Evolutionary conservation across 2,888 invertebrate species (phyloP).

Genomic region (Aporophyla nigra): DNA sequence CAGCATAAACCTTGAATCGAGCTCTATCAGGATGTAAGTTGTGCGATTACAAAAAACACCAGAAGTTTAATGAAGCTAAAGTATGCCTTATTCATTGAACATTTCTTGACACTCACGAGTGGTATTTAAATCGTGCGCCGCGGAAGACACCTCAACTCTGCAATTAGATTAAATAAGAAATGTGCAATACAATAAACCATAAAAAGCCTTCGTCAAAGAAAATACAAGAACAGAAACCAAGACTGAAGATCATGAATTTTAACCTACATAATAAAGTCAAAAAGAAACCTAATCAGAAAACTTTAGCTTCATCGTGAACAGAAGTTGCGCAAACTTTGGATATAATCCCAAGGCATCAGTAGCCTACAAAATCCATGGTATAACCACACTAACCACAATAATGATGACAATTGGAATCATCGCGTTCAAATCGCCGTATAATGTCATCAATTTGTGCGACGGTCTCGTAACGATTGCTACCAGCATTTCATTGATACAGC

Average conservation of each 20-base stretch:
- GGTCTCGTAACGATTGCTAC: slow-evolving; percentile 49
- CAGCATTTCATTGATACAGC: slow-evolving; percentile 50
- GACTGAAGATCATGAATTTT: neutral
- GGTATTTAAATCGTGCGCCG: neutral
- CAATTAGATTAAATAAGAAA: neutral
- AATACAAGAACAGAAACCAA: neutral
- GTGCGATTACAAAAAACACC: neutral
- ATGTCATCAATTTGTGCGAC: slow-evolving; percentile 71
- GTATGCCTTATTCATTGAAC: neutral
- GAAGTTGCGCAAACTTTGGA: neutral
- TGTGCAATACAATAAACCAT: neutral
- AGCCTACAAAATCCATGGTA: slow-evolving; percentile 38
- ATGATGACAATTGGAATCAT: slow-evolving; percentile 64
- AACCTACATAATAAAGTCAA: neutral
- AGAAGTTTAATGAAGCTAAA: neutral
- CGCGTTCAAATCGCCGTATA: slow-evolving; percentile 77
- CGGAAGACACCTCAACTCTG: neutral
- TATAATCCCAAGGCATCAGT: neutral
- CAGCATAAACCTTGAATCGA: too few relatives aligned
- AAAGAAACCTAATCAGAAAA: neutral
- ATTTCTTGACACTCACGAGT: neutral
- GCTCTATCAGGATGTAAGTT: neutral
- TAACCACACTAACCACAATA: slow-evolving; percentile 55
- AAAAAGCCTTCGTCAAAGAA: neutral
- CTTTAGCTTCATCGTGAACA: neutral